Conservation (phyloP, 2,113 vertebrate species). For the Acanthochromis polyacanthus region DNA sequence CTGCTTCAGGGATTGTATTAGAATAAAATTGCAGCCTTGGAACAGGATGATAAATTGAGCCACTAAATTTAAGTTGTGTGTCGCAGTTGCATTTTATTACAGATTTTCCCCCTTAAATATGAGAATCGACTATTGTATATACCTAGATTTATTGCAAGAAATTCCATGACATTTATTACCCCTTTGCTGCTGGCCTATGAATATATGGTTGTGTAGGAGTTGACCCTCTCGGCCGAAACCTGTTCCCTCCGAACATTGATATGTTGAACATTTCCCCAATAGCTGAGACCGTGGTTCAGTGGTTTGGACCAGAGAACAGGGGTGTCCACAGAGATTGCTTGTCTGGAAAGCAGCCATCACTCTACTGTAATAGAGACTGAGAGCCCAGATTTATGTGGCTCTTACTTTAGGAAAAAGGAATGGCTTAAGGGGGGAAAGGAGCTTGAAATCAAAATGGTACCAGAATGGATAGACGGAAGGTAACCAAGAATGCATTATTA, state of each 20-base stretch:
- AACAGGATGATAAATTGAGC: conserved; percentile 49
- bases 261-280: conserved; percentile 58
- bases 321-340: conserved; percentile 72
- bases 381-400: conserved; percentile 69
- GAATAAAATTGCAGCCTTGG: conserved; percentile 44
- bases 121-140: conserved; percentile 10
- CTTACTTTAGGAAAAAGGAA: conserved; percentile 70
- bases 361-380: conserved; percentile 74
- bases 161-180: conserved; percentile 25
- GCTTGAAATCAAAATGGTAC: conserved; percentile 63
- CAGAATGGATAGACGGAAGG: conserved; percentile 54
- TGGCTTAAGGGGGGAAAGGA: conserved; percentile 42
- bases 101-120: conserved; percentile 29
- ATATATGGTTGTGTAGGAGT: conserved; percentile 34
- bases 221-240: conserved; percentile 31
- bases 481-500: conserved; percentile 74
- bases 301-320: conserved; percentile 63
- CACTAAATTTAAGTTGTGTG: conserved; percentile 39
- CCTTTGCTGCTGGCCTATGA: conserved; percentile 24
- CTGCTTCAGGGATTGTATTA: conserved; percentile 45
- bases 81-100: background rate
- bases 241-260: conserved; percentile 45
- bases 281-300: conserved; percentile 63
- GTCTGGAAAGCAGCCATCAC: conserved; percentile 75
- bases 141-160: conserved; percentile 30